Evolutionary conservation across 2,113 vertebrate species (phyloP).

Genomic region (Melanerpes formicivorus): DNA sequence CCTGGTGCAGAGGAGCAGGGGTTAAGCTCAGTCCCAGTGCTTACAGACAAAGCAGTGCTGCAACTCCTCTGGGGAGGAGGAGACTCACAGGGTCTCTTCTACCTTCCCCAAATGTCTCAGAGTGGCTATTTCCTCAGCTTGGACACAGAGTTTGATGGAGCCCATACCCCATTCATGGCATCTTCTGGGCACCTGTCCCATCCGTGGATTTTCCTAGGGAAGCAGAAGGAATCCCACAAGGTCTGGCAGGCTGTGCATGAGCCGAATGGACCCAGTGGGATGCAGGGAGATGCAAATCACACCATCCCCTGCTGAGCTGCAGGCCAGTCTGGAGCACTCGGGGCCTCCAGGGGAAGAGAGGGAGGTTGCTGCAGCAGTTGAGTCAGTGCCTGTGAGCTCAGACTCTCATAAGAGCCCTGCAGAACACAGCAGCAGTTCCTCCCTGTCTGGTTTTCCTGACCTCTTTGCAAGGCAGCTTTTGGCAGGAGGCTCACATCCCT

Average conservation of each 20-base stretch:
- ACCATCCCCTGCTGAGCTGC: background rate
- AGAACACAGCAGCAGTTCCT: background rate
- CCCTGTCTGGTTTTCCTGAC: background rate
- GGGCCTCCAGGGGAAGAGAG: background rate
- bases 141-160: background rate
- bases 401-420: background rate
- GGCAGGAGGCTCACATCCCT: background rate
- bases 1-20: background rate
- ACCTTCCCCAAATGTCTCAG: background rate
- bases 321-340: background rate
- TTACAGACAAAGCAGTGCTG: background rate
- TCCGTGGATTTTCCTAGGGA: background rate
- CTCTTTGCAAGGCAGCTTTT: background rate
- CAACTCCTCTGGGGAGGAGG: background rate
- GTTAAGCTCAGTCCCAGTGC: background rate
- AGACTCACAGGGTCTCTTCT: background rate
- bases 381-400: constrained; percentile 26
- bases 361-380: background rate
- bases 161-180: background rate
- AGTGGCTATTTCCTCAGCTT: background rate
- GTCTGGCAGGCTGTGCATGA: background rate
- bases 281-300: background rate
- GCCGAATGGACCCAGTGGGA: background rate
- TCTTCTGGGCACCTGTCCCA: background rate
- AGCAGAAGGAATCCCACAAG: background rate